Evolutionary conservation across 1,140 invertebrate genomes (phyloP), one percentile per base, ranked within the genome.

Genomic region (Teleogryllus occipitalis): DNA sequence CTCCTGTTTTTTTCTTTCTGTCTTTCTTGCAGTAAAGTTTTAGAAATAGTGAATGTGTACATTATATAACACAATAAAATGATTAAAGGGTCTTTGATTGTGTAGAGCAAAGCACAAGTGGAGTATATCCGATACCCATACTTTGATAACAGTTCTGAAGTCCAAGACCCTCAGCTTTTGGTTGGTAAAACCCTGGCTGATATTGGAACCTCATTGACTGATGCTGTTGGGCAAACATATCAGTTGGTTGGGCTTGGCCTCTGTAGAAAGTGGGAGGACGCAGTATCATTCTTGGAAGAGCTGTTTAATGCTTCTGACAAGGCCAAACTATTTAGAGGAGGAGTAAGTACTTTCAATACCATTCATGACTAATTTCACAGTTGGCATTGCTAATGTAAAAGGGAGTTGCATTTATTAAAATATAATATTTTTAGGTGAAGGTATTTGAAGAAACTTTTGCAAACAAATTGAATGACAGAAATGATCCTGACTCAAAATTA

Each of bases 91-190:
- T 39, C 27, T 39, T 39, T 39, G 27, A 39, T 39, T 39, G 27
- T 80, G 76, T 77, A 88, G 85, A 87, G 92, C 21, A 95, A 93
- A 88, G 87, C 96, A 3, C 88, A 95, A 79, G 92, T 97, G 0
- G 87, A 87, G 75, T 97, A 90, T 85, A 81, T 98, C 49, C 90
- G 93, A 83, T 96, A 97, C 85, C 90, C 91, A 7, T 93, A 88
- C 85, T 93, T 92, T 86, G 96, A 98, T 87, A 92, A 94, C 84
- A 95, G 97, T 86, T 96, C 97, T 88, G 95, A 97, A 86, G 85
- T 96, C 7, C 88, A 85, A 80, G 90, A 95, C 82, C 88, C 90
- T 10, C 84, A 87, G 72, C 87, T 90, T 84, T 85, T 95, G 47
- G 87, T 93, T 74, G 96, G 95, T 8, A 97, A 97, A 88, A 94